Conservation (phyloP, 2,888 invertebrate genomes). For the Trissonchulus sp. region DNA sequence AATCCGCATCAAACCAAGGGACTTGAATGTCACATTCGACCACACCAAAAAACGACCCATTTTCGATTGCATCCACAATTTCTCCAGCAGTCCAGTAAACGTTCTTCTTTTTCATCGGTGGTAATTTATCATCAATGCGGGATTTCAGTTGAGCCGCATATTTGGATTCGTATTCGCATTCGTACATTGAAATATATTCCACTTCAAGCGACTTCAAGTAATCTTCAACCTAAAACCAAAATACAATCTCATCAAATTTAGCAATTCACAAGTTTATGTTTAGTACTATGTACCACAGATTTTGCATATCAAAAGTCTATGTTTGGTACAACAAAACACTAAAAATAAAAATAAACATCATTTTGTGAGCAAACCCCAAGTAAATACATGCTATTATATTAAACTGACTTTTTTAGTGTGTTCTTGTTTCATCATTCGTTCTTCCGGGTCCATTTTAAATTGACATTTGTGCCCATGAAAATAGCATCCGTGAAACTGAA, state of each 20-base stretch:
- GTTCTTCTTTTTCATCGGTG: not conserved
- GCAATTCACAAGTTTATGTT: too few relatives aligned
- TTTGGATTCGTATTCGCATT: not conserved
- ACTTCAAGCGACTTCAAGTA: too few relatives aligned
- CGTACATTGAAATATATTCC: too few relatives aligned
- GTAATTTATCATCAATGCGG: not conserved
- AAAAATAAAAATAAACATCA: too few relatives aligned
- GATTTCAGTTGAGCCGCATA: not conserved
- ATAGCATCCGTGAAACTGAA: not conserved
- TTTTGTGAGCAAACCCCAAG: too few relatives aligned
- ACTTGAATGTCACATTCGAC: conserved; percentile 2
- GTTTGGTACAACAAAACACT: too few relatives aligned
- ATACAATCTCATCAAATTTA: too few relatives aligned
- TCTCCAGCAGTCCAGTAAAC: not conserved
- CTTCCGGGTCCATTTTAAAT: not conserved
- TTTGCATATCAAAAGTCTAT: too few relatives aligned
- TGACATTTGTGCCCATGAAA: not conserved
- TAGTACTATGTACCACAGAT: too few relatives aligned
- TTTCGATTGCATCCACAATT: not conserved
- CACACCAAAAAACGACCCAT: not conserved
- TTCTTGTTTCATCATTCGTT: not conserved
- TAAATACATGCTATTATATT: too few relatives aligned
- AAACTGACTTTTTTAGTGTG: not conserved
- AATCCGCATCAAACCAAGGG: not conserved
- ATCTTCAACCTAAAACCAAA: too few relatives aligned